Base-by-base conservation (phyloP, 2,888 invertebrate species). In the Punctoribates punctum region DNA sequence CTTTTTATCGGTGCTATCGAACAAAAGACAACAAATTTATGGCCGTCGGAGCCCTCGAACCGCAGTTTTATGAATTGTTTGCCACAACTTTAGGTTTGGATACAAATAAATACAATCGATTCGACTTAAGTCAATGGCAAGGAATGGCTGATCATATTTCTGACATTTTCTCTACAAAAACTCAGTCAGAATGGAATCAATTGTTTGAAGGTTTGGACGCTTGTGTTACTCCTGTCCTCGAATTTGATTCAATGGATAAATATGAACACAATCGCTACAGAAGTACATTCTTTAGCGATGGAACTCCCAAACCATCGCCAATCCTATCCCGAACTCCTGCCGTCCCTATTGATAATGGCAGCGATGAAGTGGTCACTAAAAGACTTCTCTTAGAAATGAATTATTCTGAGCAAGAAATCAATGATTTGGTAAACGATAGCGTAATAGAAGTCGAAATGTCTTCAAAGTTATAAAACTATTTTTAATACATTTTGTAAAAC, bases 31-130 rank as follows among this genome's bases (percentile, higher is more conserved):
- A 88, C 0, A 91, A 92, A 83, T 96, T 88, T 84, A 91, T 99
- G 90, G 90, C 96, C 9, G 94, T 98, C n/a, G 99, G 94, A 48
- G 91, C 96, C 0, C 78, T 99, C 70, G 99, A 99, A 83, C 92
- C 93, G 0, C 90, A 95, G 83, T 99, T 99, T 85, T 97, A 94
- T 84, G 82, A 85, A 0, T 83, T 87, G 67, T 86, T 99, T 15
- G 83, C 96, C n/a, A 84, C 46, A 54, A 27, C 54, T n/a, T n/a
- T 75, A 9, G 75, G 54, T 23, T 77, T 74, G 78, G 74, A 77
- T n/a, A 23, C 27, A n/a, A 34, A 77, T 48, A 4, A 23, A 48
- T 75, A 46, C 67, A 23, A 42, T 34, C 76, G 70, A 6, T 75
- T 34, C 25, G 77, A 75, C 23, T 4, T 54, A 84, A 83, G n/a